Conservation (phyloP, 2,888 invertebrate species). For the Drosophila kambysellisi region DNA sequence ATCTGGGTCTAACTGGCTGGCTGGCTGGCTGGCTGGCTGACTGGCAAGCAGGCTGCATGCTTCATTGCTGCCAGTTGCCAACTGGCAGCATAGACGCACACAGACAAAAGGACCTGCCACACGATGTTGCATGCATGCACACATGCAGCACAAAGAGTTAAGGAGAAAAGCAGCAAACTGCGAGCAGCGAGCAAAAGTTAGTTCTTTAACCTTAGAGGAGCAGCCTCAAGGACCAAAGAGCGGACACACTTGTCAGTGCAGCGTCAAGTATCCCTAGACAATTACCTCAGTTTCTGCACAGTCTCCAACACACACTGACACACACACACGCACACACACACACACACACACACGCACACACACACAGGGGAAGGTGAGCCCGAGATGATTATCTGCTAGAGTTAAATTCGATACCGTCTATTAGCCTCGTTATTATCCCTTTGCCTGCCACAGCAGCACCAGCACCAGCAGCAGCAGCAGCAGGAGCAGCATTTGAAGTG, state of each 20-base stretch:
- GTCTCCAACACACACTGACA: background rate
- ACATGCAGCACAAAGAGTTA: constrained; percentile 33
- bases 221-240: constrained; percentile 33
- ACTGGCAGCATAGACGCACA: constrained; percentile 38
- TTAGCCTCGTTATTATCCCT: constrained; percentile 83
- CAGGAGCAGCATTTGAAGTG: constrained; percentile 77
- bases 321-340: no score
- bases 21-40: background rate
- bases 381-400: constrained; percentile 83
- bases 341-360: constrained; percentile 2
- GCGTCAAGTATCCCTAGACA: constrained; percentile 78
- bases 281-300: constrained; percentile 62
- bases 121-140: constrained; percentile 15
- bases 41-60: constrained; percentile 31
- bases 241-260: constrained; percentile 44
- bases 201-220: constrained; percentile 48
- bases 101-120: constrained; percentile 39
- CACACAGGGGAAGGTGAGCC: constrained; percentile 16
- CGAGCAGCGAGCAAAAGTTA: constrained; percentile 10
- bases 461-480: constrained; percentile 13
- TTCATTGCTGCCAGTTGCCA: constrained; percentile 56
- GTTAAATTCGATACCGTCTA: constrained; percentile 84
- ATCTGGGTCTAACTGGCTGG: constrained; percentile 37
- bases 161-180: constrained; percentile 10
- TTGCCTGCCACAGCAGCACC: constrained; percentile 25